Conservation (phyloP, 2,797 vertebrate species). For the Perodicticus potto region DNA sequence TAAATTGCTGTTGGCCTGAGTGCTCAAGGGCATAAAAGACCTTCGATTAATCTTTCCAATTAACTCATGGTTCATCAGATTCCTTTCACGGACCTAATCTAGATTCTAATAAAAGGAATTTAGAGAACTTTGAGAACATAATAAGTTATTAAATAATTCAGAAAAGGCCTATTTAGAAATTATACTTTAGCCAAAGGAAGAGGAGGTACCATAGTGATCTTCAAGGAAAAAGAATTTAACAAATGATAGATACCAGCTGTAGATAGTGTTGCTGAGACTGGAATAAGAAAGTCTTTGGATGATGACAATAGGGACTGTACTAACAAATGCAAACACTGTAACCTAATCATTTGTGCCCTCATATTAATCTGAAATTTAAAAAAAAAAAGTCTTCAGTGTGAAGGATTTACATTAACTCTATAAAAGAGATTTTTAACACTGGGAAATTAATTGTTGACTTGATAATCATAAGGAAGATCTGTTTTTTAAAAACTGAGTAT, state of each 20-base stretch:
- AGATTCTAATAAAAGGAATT: constrained; percentile 12
- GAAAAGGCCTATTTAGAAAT: constrained; percentile 46
- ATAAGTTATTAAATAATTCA: constrained; percentile 46
- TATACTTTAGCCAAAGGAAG: constrained; percentile 41
- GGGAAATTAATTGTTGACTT: constrained; percentile 1
- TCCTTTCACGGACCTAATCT: constrained; percentile 11
- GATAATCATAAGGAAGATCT: constrained; percentile 37
- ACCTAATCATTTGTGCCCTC: no score
- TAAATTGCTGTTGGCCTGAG: constrained; percentile 5
- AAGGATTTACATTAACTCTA: constrained; percentile 46
- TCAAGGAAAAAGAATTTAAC: constrained; percentile 40
- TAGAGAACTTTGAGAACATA: constrained; percentile 49
- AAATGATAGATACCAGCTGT: not conserved
- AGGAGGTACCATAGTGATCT: constrained; percentile 36
- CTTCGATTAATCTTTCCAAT: not conserved
- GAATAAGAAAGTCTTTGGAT: constrained; percentile 28
- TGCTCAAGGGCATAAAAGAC: not conserved
- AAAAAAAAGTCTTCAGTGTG: not conserved
- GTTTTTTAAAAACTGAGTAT: constrained; percentile 46
- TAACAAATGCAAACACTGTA: no score
- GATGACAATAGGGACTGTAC: no score
- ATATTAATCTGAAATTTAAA: no score
- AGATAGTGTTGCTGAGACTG: not conserved
- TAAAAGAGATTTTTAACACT: constrained; percentile 48
- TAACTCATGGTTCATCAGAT: not conserved